A percentile compares a stretch with the other conserved stretches of the same genome.
Conservation (phyloP, 2,797 vertebrate genomes). For the Falco biarmicus region DNA sequence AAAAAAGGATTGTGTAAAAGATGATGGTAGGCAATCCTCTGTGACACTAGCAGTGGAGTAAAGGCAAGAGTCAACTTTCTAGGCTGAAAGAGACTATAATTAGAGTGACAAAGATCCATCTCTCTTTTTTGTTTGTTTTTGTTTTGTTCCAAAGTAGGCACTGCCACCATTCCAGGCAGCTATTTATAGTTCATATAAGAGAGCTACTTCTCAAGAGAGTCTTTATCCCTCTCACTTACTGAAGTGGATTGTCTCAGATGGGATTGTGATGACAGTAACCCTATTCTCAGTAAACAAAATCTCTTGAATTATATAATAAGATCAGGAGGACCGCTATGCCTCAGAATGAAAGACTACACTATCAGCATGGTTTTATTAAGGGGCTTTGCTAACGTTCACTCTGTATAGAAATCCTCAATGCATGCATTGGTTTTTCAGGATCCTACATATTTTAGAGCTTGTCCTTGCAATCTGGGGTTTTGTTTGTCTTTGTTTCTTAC, state of each 20-base stretch:
- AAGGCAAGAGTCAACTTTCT: not conserved
- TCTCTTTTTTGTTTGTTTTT: not conserved
- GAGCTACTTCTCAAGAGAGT: constrained; percentile 57
- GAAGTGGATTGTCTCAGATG: constrained; percentile 77
- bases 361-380: constrained; percentile 48
- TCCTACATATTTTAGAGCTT: not conserved
- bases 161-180: not conserved
- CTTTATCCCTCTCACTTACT: constrained; percentile 71
- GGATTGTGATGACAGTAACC: constrained; percentile 80
- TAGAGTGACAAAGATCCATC: not conserved
- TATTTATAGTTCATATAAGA: constrained; percentile 41
- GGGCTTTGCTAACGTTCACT: constrained; percentile 30
- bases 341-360: constrained; percentile 62
- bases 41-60: not conserved
- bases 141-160: not conserved
- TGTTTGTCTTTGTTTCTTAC: not conserved
- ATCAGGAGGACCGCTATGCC: constrained; percentile 62
- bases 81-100: not conserved
- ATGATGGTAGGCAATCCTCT: not conserved
- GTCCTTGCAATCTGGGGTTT: not conserved
- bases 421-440: not conserved
- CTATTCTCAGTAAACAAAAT: constrained; percentile 80
- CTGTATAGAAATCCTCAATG: constrained; percentile 16
- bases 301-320: constrained; percentile 80
- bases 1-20: not conserved